Percentiles rank a stretch among this genome's conserved stretches.
Conservation (phyloP, 2,113 vertebrate species). For the Sylvia atricapilla region DNA sequence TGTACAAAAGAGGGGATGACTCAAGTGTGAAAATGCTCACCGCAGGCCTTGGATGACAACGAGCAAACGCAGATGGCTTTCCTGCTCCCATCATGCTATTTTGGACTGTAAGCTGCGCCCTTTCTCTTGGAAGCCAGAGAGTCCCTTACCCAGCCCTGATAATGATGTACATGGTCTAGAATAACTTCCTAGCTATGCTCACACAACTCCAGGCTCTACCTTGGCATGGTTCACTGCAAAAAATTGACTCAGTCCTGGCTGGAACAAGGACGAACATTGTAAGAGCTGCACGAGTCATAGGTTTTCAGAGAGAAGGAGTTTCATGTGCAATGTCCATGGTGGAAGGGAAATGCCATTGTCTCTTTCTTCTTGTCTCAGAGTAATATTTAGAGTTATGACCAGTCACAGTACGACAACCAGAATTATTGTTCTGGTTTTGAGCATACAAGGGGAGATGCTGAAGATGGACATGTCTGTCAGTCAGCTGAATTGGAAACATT, state of each 20-base stretch:
- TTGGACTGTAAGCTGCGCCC: background rate
- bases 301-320: background rate
- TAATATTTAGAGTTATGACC: background rate
- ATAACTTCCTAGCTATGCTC: background rate
- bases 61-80: background rate
- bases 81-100: background rate
- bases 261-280: background rate
- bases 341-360: background rate
- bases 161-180: background rate
- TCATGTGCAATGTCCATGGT: background rate
- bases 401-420: background rate
- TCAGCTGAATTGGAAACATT: background rate
- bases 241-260: background rate
- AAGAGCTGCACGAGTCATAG: background rate
- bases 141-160: background rate
- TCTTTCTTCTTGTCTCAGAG: background rate
- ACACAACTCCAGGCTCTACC: background rate
- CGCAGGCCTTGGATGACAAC: background rate
- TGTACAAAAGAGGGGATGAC: background rate
- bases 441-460: background rate
- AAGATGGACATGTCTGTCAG: background rate
- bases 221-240: background rate
- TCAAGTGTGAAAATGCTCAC: background rate
- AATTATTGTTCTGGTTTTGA: background rate
- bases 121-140: background rate